A percentile compares a stretch with the other conserved stretches of the same genome.
Evolutionary conservation across 2,113 vertebrate genomes (phyloP).

Genomic region (Mohoua ochrocephala): DNA sequence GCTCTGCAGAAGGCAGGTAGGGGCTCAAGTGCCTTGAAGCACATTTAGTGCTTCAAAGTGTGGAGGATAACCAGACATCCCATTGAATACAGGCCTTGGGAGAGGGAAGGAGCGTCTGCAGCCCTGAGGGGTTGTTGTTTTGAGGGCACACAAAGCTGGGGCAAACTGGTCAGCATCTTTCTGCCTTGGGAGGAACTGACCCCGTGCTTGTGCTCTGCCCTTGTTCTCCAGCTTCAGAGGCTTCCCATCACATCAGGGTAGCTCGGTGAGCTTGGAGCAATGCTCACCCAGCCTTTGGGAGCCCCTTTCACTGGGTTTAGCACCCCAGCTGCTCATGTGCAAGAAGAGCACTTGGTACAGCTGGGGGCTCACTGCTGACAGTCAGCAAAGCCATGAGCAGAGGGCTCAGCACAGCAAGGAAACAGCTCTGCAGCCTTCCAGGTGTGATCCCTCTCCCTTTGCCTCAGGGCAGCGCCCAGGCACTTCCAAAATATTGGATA

Average conservation of each 20-base stretch:
- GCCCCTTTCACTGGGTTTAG: background rate
- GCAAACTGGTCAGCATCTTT: background rate
- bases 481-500: fast-evolving
- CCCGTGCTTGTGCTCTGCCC: background rate
- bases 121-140: background rate
- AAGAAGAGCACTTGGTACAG: background rate
- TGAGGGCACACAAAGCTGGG: background rate
- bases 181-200: fast-evolving
- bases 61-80: background rate
- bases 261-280: background rate
- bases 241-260: fast-evolving
- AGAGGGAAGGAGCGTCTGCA: background rate
- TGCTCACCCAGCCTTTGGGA: background rate
- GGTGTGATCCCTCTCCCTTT: fast-evolving
- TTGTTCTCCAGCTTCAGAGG: background rate
- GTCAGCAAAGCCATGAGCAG: background rate
- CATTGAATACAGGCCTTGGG: too few relatives aligned
- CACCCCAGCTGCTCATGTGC: fast-evolving
- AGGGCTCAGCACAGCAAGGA: background rate
- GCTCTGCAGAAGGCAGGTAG: background rate
- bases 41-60: background rate
- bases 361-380: fast-evolving
- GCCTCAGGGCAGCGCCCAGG: background rate
- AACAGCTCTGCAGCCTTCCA: background rate
- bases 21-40: background rate